Evolutionary conservation across 2,888 invertebrate species (phyloP).

Genomic region (Drosophila conformis): DNA sequence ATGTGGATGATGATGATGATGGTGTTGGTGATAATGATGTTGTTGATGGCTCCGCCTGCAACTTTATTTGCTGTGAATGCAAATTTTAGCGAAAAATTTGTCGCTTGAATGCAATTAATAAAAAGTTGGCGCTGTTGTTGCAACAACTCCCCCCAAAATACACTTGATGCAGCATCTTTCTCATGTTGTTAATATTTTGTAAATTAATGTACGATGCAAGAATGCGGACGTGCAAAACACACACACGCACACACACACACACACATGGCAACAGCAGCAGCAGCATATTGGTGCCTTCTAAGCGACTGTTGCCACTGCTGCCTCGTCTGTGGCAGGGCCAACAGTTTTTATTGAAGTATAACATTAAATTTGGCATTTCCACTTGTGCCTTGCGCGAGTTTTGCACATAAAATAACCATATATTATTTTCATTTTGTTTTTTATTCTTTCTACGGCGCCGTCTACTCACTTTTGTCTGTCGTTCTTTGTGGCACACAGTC

Average conservation of each 20-base stretch:
- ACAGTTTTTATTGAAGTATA: constrained; percentile 77
- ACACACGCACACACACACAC: constrained; percentile 18
- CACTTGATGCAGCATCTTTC: constrained; percentile 27
- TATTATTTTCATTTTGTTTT: constrained; percentile 35
- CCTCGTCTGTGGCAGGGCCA: constrained; percentile 45
- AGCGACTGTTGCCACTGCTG: constrained; percentile 45
- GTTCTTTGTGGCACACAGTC: neutral
- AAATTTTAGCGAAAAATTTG: constrained; percentile 61
- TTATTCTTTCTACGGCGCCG: constrained; percentile 22
- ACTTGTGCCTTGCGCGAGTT: constrained; percentile 44
- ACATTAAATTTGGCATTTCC: constrained; percentile 79
- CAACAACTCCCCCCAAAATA: constrained; percentile 8
- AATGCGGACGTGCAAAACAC: constrained; percentile 69
- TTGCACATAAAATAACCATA: constrained; percentile 60
- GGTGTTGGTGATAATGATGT: constrained; percentile 43
- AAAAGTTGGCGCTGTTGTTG: constrained; percentile 72
- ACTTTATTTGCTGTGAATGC: constrained; percentile 70
- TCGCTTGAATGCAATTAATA: constrained; percentile 79
- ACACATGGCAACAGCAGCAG: constrained; percentile 2
- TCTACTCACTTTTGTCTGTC: constrained; percentile 40
- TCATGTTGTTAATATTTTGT: constrained; percentile 77
- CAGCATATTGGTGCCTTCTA: constrained; percentile 21
- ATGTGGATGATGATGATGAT: constrained; percentile 27
- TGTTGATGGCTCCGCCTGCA: constrained; percentile 57
- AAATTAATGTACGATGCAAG: constrained; percentile 80